Base-by-base conservation (phyloP, 2,113 vertebrate species). In the Prochilodus magdalenae region DNA sequence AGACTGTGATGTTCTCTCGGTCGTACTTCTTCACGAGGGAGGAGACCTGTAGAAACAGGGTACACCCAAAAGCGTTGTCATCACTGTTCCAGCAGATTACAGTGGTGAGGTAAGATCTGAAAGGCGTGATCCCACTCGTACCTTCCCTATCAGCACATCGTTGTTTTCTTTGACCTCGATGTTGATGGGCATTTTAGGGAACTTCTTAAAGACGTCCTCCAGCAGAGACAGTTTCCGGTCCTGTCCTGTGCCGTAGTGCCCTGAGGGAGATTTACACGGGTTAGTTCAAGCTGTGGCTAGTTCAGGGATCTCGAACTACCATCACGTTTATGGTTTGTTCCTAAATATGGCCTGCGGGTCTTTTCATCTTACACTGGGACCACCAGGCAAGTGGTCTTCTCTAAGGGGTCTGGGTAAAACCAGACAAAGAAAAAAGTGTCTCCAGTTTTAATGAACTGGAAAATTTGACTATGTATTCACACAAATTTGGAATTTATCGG, bases 141-240 rank as follows among this genome's bases (percentile, higher is more conserved):
- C 96, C 93, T 96, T 93, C 27, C 88, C 70, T 29, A 96, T 95
- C 71, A 98, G 92, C 75, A 92, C 30, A 0, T 85, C 85, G 6
- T 95, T 93, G 47, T 94, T 86, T 79, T 89, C 84, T 87, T 98
- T 98, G 79, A 98, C 88, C 85, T 98, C 96, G 7, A 97, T 74
- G 22, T 92, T 95, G 86, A 96, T 65, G 1, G 95, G 94, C 1
- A 75, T 81, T 66, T 75, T 24, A 0, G 95, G 95, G 72, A 95
- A 96, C 78, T 88, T 93, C 90, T 85, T 90, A 88, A 97, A 96
- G 73, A 96, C 18, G 0, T 97, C 95, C 86, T 96, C 95, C 76
- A 97, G 91, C 20, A 91, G 69, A 27, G 93, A 75, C 27, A 98
- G 93, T 80, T 70, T 92, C 72, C 93, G 90, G 89, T 97, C 96